Evolutionary conservation across 2,113 vertebrate species (phyloP).

Genomic region (Chaetodon trifascialis): DNA sequence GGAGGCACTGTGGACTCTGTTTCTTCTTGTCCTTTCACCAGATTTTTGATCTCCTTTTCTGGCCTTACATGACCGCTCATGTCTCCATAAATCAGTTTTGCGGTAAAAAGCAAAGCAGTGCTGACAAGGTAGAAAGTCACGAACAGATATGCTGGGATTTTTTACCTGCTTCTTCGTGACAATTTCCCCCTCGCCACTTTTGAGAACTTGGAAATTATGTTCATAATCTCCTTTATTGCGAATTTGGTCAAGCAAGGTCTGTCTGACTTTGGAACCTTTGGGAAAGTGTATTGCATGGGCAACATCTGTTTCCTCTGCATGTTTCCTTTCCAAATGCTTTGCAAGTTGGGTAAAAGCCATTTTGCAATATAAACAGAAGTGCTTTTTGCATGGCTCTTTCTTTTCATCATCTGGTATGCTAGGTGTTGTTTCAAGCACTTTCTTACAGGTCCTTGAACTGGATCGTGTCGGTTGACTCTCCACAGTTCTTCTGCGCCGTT

Average conservation of each 20-base stretch:
- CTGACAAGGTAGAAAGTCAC: conserved; percentile 79
- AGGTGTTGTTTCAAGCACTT: conserved; percentile 39
- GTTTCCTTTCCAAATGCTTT: conserved; percentile 77
- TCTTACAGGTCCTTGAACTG: conserved; percentile 65
- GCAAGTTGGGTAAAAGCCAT: conserved; percentile 68
- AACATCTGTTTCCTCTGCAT: conserved; percentile 73
- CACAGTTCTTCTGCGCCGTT: conserved; percentile 4
- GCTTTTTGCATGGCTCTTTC: conserved; percentile 65
- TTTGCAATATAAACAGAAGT: conserved; percentile 80
- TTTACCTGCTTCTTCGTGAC: conserved; percentile 62
- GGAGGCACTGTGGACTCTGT: conserved; percentile 23
- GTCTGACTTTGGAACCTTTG: conserved; percentile 77
- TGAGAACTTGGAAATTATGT: conserved; percentile 69
- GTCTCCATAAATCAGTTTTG: conserved; percentile 78
- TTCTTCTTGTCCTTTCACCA: conserved; percentile 33
- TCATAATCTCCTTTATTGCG: conserved; percentile 76
- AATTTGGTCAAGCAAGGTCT: conserved; percentile 74
- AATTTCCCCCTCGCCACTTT: conserved; percentile 68
- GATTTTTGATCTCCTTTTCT: conserved; percentile 64
- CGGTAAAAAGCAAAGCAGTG: conserved; percentile 78
- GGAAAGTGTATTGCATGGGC: conserved; percentile 76
- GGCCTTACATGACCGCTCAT: conserved; percentile 74
- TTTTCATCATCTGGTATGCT: conserved; percentile 16
- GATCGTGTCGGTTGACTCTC: conserved; percentile 55
- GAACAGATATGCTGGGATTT: conserved; percentile 57